Evolutionary conservation across 2,888 invertebrate genomes (phyloP).

Genomic region (Eugnorisma glareosa): DNA sequence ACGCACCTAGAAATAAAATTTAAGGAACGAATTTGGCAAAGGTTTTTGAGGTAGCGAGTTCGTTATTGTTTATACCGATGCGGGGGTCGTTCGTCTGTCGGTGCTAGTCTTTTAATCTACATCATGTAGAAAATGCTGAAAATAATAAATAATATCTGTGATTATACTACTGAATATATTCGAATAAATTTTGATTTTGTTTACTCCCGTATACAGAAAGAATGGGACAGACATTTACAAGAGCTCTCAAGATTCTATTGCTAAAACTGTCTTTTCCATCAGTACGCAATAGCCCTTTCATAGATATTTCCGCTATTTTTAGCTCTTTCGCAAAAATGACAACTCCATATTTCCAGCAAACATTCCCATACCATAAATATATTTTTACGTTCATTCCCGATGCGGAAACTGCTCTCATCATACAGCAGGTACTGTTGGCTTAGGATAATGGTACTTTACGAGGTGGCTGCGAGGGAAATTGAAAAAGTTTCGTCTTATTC

Average conservation of each 20-base stretch:
- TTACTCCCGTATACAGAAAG: neutral
- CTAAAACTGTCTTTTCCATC: neutral
- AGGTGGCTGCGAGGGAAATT: constrained; percentile 52
- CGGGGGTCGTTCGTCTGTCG: too few species aligned
- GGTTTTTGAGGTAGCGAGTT: too few species aligned
- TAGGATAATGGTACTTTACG: constrained; percentile 61
- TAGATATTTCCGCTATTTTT: too few species aligned
- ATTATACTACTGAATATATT: too few species aligned
- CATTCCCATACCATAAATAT: constrained; percentile 16
- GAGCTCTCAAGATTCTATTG: neutral
- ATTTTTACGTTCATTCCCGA: constrained; percentile 7
- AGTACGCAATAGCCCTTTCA: neutral
- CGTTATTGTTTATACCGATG: too few species aligned
- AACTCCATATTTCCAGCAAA: neutral
- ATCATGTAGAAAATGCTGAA: too few species aligned
- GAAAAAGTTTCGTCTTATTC: constrained; percentile 61
- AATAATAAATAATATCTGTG: too few species aligned
- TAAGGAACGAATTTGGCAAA: too few species aligned
- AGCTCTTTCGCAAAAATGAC: neutral
- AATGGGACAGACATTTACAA: neutral
- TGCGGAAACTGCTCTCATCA: constrained; percentile 18
- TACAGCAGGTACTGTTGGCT: constrained; percentile 41
- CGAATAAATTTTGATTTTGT: neutral
- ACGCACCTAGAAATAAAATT: too few species aligned
- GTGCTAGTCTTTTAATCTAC: too few species aligned